Evolutionary conservation across 2,888 invertebrate species (phyloP), one percentile per base, ranked within the genome.

Genomic region (Eupithecia subfuscata): DNA sequence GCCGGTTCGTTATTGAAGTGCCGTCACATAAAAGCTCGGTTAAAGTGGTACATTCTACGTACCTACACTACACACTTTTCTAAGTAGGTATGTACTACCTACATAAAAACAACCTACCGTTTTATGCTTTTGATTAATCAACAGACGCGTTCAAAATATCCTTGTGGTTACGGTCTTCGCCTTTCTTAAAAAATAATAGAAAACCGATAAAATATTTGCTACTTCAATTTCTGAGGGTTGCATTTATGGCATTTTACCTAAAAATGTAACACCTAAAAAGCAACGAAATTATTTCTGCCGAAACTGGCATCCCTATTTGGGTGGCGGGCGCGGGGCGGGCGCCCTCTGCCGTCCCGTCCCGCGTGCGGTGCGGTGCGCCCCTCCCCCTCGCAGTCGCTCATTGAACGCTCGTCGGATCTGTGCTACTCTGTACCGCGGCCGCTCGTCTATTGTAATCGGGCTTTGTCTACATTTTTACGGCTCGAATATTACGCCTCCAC

Each of bases 331-430:
- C 78, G 81, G 79, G 84, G 83, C 84, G 79, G 84, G 83, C 83
- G 85, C 87, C 86, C 84, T 85, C 83, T 34, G 65, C 68, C 76
- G 75, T 81, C 83, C 80, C 85, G 80, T 78, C 84, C 82, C 85
- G 69, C 72, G 56, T 73, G 78, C 79, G 67, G 56, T 73, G 78
- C 79, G 67, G 68, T 73, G 70, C 76, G 73, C 81, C 84, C 81
- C 86, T 79, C 83, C 83, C 85, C 79, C 84, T 83, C 87, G 87
- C 93, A 93, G 93, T 94, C 90, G 88, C 91, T 90, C 90, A 89
- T 90, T 87, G 93, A 91, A 92, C 94, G 93, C 87, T 86, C 85
- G 87, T 84, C 84, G 83, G 88, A 79, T 87, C 87, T 93, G 93
- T 93, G 88, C 88, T 86, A 87, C 87, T 89, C 86, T 86, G 83